Evolutionary conservation across 2,888 invertebrate genomes (phyloP).

Genomic region (Polydrusus tereticollis): DNA sequence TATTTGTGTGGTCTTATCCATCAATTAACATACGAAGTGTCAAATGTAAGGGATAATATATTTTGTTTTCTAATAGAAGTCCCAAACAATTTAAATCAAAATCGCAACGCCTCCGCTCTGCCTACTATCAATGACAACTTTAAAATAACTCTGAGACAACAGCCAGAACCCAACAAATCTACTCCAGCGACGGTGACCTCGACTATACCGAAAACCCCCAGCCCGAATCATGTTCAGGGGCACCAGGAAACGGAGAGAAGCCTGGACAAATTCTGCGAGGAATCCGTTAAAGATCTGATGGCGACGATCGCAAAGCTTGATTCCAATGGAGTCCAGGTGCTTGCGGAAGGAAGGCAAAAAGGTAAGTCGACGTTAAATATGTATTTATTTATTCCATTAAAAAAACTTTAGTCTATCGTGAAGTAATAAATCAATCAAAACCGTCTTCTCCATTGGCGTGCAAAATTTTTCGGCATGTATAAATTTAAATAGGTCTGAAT

Average conservation of each 20-base stretch:
- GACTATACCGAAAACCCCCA: constrained; percentile 88
- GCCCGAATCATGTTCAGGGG: constrained; percentile 75
- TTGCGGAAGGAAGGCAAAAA: constrained; percentile 70
- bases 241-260: constrained; percentile 73
- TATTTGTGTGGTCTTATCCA: too few species aligned
- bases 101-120: constrained; percentile 55
- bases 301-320: constrained; percentile 89
- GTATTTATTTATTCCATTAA: not conserved
- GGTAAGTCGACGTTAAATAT: constrained; percentile 34
- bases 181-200: constrained; percentile 74
- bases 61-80: constrained; percentile 18
- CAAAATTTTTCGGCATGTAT: too few species aligned
- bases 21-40: too few species aligned
- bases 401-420: too few species aligned
- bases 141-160: constrained; percentile 76
- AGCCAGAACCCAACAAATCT: constrained; percentile 57
- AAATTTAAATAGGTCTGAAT: too few species aligned
- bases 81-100: constrained; percentile 41
- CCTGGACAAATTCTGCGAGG: constrained; percentile 86
- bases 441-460: too few species aligned
- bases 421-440: too few species aligned
- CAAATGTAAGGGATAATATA: too few species aligned
- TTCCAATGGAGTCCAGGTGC: constrained; percentile 85
- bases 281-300: constrained; percentile 88
- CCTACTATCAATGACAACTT: constrained; percentile 72